These are phyloP conservation scores for Epizoanthus rinbou DNA, from an alignment of 92 coral and sea anemone genomes.

Conservation along the genomic window DNA sequence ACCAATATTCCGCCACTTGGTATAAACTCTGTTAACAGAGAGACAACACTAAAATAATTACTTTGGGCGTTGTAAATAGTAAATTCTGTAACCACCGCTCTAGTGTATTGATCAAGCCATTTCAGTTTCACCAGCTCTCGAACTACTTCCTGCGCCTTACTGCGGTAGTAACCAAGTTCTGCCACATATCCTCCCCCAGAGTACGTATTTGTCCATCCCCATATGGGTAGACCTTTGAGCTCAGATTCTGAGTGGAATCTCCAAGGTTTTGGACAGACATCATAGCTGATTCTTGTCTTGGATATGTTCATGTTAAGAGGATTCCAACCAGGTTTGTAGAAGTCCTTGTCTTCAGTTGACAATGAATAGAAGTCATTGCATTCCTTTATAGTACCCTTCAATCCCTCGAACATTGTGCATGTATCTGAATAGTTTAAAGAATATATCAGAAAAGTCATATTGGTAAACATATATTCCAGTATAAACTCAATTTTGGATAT, in stretches of 20 bases:
- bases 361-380: slow-evolving; percentile 54
- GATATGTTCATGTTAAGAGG: slow-evolving; percentile 58
- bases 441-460: too few species aligned
- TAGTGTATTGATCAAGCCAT: slow-evolving; percentile 72
- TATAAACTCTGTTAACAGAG: slow-evolving; percentile 64
- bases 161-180: slow-evolving; percentile 78
- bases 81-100: slow-evolving; percentile 72
- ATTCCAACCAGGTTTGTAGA: slow-evolving; percentile 75
- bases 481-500: too few species aligned
- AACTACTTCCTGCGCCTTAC: slow-evolving; percentile 66
- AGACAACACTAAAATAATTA: slow-evolving; percentile 67
- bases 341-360: slow-evolving; percentile 54
- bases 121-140: slow-evolving; percentile 45
- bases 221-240: slow-evolving; percentile 68
- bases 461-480: too few species aligned
- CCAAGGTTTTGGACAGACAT: slow-evolving; percentile 79
- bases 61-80: slow-evolving; percentile 68
- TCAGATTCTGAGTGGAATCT: slow-evolving; percentile 61
- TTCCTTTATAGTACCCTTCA: slow-evolving; percentile 13
- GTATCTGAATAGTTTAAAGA: slow-evolving; percentile 29
- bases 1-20: slow-evolving; percentile 66
- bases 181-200: slow-evolving; percentile 91
- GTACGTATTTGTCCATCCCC: slow-evolving; percentile 70
- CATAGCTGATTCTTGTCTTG: slow-evolving; percentile 47
- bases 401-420: slow-evolving; percentile 29